A percentile compares a stretch with the other conserved stretches of the same genome.
phyloP scores from a whole-genome alignment of 2,888 invertebrate genomes.

The Diabrotica balteata region DNA sequence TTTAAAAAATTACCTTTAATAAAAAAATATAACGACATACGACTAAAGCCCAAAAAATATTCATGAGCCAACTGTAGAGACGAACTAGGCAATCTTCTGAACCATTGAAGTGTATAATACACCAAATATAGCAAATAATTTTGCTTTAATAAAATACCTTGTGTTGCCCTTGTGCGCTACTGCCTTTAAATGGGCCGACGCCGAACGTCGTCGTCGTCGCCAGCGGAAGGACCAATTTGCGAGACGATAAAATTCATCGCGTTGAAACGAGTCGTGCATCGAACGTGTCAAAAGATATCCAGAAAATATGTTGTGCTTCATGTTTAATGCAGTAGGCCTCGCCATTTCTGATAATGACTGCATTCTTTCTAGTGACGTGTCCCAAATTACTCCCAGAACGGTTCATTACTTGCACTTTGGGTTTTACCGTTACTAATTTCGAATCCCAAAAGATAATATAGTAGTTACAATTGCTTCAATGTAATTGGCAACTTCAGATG shows the following conservation, averaged over 20 bases:
- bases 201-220: slow-evolving; percentile 17
- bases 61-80: too few species aligned
- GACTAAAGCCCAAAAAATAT: too few species aligned
- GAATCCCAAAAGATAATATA: slow-evolving; percentile 6
- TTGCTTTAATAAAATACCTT: too few species aligned
- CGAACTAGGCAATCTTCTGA: too few species aligned
- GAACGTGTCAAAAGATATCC: slow-evolving; percentile 54
- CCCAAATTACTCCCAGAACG: slow-evolving; percentile 52
- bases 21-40: too few species aligned
- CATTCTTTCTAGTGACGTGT: slow-evolving; percentile 52
- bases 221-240: slow-evolving; percentile 36
- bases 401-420: slow-evolving; percentile 47
- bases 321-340: slow-evolving; percentile 56
- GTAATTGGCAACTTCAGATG: slow-evolving; percentile 11
- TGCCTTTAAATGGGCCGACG: slow-evolving; percentile 21
- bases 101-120: too few species aligned
- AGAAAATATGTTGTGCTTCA: slow-evolving; percentile 54
- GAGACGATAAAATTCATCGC: slow-evolving; percentile 35
- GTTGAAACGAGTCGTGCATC: slow-evolving; percentile 36
- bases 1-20: too few species aligned
- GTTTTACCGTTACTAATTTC: slow-evolving; percentile 19
- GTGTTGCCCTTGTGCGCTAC: slow-evolving; percentile 9
- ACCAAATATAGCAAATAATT: too few species aligned
- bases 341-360: slow-evolving; percentile 55
- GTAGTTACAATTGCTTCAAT: slow-evolving; percentile 5